Base-by-base conservation (phyloP, 2,797 vertebrate genomes). In the Sandelia bainsii region DNA sequence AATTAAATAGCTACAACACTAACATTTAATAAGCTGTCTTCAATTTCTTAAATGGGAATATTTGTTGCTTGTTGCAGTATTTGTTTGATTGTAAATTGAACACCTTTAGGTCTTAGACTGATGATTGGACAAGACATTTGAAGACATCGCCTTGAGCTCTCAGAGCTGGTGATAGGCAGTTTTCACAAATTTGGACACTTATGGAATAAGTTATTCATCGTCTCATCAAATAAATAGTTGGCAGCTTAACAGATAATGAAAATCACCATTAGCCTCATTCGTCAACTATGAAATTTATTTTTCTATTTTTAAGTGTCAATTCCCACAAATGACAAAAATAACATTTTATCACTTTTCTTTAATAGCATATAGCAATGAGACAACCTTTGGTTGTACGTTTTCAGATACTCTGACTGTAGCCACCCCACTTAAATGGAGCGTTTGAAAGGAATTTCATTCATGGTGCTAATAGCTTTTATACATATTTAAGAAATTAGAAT, bases 371-470 rank as follows among this genome's bases (percentile, higher is more conserved):
- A 42, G 39, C 39, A 14, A 14, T 16, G 13, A 42, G 13, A 14
- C 4, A 4, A 42, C 14, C 5, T 42, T 14, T 27, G 29, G 8
- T 62, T 14, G 1, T 10, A 16, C 0, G 1, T 51, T 59, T 59
- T 27, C 1, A 62, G 27, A 46, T 40, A 53, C 19, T 1, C 1
- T 60, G 14, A 50, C 44, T 12, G 40, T 45, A 20, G 11, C 10
- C 22, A 13, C 14, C 14, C 8, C 7, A 37, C 27, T 13, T 19
- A 48, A 57, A 9, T 3, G 3, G 8, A 53, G 25, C 17, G 12
- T 53, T 49, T 62, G 10, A 67, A 72, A 32, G 6, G 10, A 51
- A 51, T 12, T 54, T 27, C 22, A 45, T 60, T 49, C 32, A 4
- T 16, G 25, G 8, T 8, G 20, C 12, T 49, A 13, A n/a, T 12